Conservation (phyloP, 1,140 invertebrate species). For the Phocides pigmalion region DNA sequence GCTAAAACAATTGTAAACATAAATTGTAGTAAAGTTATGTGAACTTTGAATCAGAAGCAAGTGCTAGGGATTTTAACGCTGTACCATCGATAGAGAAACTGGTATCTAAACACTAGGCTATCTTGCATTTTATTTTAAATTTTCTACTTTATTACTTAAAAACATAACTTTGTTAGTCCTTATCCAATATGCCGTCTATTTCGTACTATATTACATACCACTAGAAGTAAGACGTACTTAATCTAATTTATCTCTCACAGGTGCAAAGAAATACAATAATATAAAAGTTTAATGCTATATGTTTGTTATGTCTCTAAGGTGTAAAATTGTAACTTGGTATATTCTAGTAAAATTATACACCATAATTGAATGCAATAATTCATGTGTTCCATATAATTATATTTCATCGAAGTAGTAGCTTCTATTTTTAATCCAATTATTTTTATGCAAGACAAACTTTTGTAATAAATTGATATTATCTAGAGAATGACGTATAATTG, state of each 20-base stretch:
- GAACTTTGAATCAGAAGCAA: too few relatives aligned
- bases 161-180: too few relatives aligned
- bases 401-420: slow-evolving; percentile 4
- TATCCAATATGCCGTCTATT: neutral
- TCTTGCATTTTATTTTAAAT: too few relatives aligned
- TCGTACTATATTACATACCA: neutral
- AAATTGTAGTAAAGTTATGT: too few relatives aligned
- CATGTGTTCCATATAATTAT: slow-evolving; percentile 20
- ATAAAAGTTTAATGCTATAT: slow-evolving; percentile 7
- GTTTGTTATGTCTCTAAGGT: slow-evolving; percentile 1
- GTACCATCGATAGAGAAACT: too few relatives aligned
- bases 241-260: slow-evolving; percentile 1
- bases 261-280: slow-evolving; percentile 4
- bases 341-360: slow-evolving; percentile 10
- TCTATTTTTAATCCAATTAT: slow-evolving; percentile 34
- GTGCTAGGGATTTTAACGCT: too few relatives aligned
- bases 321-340: slow-evolving; percentile 9
- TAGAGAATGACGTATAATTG: slow-evolving; percentile 26
- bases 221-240: too few relatives aligned
- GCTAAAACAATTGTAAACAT: too few relatives aligned
- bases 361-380: slow-evolving; percentile 20
- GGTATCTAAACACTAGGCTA: too few relatives aligned
- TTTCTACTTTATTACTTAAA: too few relatives aligned
- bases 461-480: slow-evolving; percentile 33
- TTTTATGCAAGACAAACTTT: slow-evolving; percentile 31